Percentiles rank a stretch among this genome's conserved stretches.
Conservation (phyloP, 2,888 invertebrate species). For the Cancer borealis region DNA sequence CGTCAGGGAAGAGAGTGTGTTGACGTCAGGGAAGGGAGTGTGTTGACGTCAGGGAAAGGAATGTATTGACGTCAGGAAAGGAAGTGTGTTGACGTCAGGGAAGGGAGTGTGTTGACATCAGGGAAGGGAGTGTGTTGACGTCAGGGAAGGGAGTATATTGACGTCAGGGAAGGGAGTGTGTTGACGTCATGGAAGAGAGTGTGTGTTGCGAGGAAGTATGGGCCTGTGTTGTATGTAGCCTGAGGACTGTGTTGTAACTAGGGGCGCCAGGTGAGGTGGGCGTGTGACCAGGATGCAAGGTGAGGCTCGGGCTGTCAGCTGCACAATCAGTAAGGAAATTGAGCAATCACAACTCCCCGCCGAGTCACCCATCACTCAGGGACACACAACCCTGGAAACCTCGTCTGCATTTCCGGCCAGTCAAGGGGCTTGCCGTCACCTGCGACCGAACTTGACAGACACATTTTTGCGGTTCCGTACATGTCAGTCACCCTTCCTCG, state of each 20-base stretch:
- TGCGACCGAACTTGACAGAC: constrained; percentile 8
- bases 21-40: too few relatives aligned
- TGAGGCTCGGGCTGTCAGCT: neutral
- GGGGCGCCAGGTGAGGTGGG: constrained; percentile 5
- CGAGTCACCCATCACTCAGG: constrained; percentile 58
- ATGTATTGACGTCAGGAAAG: too few relatives aligned
- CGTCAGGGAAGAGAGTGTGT: too few relatives aligned
- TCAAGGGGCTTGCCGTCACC: neutral
- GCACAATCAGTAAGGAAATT: constrained; percentile 59
- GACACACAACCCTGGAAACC: constrained; percentile 42
- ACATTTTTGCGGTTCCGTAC: neutral
- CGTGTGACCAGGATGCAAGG: constrained; percentile 26
- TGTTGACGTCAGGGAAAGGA: too few relatives aligned
- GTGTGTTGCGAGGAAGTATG: too few relatives aligned
- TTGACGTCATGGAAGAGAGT: too few relatives aligned
- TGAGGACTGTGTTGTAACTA: neutral
- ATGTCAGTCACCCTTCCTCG: neutral
- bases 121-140: too few relatives aligned
- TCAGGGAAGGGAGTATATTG: too few relatives aligned
- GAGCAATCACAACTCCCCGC: constrained; percentile 59
- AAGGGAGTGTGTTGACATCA: too few relatives aligned
- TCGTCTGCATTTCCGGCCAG: constrained; percentile 54
- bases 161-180: too few relatives aligned
- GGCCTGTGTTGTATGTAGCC: neutral
- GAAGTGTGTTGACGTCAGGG: too few relatives aligned